Evolutionary conservation across 2,113 vertebrate genomes (phyloP).

Genomic region (Poicephalus gulielmi): DNA sequence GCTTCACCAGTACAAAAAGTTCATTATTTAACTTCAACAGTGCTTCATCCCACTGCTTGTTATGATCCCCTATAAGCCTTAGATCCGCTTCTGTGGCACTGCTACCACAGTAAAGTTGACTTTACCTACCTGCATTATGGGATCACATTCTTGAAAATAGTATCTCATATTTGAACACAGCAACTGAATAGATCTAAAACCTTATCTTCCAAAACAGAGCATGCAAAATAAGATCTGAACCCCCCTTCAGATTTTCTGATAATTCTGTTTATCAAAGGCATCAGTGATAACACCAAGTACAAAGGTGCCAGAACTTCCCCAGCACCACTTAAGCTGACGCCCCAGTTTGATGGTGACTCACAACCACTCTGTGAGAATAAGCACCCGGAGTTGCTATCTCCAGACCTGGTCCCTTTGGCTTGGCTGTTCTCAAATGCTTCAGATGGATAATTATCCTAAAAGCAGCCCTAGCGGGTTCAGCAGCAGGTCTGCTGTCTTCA

Average conservation of each 20-base stretch:
- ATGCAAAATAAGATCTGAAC: background rate
- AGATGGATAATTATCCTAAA: background rate
- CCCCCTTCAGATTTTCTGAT: background rate
- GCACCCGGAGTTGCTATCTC: background rate
- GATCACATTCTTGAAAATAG: background rate
- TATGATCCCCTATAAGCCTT: background rate
- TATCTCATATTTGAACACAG: background rate
- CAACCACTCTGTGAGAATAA: background rate
- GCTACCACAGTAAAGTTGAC: background rate
- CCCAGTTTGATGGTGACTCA: background rate
- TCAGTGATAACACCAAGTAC: background rate
- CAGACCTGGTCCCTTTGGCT: background rate
- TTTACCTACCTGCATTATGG: background rate
- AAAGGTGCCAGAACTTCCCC: background rate
- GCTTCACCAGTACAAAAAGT: fast-evolving
- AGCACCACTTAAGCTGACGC: background rate
- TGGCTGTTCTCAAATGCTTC: background rate
- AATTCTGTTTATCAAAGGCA: background rate
- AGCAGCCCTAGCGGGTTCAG: background rate
- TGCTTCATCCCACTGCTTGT: background rate
- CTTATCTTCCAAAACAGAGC: background rate
- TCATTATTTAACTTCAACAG: background rate
- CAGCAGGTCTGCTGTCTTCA: fast-evolving
- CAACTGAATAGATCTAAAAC: background rate
- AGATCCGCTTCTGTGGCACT: fast-evolving